Evolutionary conservation across 2,797 vertebrate genomes (phyloP), one percentile per base, ranked within the genome.

Genomic region (Delichon dasypus): DNA sequence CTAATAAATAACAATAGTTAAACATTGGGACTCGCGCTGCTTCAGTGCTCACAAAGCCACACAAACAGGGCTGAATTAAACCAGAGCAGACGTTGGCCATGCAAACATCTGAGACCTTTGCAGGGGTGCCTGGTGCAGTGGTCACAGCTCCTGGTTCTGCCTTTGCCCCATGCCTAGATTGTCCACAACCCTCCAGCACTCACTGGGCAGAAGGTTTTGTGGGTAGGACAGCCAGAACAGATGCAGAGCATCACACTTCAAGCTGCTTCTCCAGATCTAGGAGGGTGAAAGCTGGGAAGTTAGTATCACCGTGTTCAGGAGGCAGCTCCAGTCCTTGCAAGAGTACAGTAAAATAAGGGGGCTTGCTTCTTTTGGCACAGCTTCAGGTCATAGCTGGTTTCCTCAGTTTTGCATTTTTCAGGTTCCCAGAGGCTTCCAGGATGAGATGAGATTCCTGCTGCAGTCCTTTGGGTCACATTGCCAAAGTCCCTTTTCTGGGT

Each of bases 1-100:
- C 67, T 91, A 84, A 93, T 89, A 97, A 92, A 94, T 96, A 93
- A 91, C 55, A 91, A 47, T 67, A 73, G 71, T 78, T 85, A 78
- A 71, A 85, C 72, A 58, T 1, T 54, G 18, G 47, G 72, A 54
- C 22, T 88, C 32, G 32, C 0, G 0, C 34, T 78, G 36, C 50
- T 93, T 65, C 36, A 13, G n/a, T 47, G 14, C 61, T 91, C 55
- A 44, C 50, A 79, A 84, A 90, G 74, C 42, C 47, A 34, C 50
- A 67, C 19, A 79, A 70, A 82, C 44, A 64, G 9, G 38, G 67
- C 20, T 2, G 1, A 82, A 79, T 57, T 40, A 71, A 92, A 75
- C 6, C 36, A 58, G 48, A 74, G 36, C 53, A 79, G 75, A 55
- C 2, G 2, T 7, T 45, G 36, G 60, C 40, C 53, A 18, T 0